phyloP scores from a whole-genome alignment of 1,140 invertebrate species.

The Pectinophora gossypiella region DNA sequence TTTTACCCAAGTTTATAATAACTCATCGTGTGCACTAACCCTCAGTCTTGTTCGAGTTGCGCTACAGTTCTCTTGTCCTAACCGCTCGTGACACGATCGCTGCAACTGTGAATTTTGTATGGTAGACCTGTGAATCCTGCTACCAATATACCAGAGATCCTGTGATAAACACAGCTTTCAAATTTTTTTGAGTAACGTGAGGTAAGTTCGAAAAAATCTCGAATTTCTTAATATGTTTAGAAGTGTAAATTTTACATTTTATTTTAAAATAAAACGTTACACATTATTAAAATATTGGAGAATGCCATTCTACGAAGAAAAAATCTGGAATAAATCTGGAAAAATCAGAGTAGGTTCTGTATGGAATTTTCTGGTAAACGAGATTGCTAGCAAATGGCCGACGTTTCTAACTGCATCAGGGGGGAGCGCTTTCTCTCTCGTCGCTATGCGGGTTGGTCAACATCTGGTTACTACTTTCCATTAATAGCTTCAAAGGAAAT shows the following conservation, averaged over 20 bases:
- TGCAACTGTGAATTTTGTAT: conserved; percentile 46
- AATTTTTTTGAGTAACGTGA: not conserved
- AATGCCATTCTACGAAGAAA: too few species aligned
- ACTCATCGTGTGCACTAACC: conserved; percentile 39
- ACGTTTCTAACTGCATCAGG: conserved; percentile 34
- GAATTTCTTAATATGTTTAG: too few species aligned
- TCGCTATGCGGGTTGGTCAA: too few species aligned
- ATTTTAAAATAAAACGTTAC: too few species aligned
- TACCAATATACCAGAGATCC: not conserved
- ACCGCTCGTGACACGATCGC: conserved; percentile 24
- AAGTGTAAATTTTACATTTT: too few species aligned
- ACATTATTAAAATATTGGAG: too few species aligned
- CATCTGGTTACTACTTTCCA: too few species aligned
- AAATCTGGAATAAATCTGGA: conserved; percentile 3
- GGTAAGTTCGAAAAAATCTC: too few species aligned
- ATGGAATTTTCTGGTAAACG: conserved; percentile 30
- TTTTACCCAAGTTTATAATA: conserved; percentile 68
- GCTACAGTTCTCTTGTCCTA: conserved; percentile 34
- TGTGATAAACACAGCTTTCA: not conserved
- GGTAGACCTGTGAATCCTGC: conserved; percentile 35
- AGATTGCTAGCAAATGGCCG: conserved; percentile 49
- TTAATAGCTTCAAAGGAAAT: too few species aligned
- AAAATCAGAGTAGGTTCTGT: conserved; percentile 1
- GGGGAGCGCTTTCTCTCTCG: conserved; percentile 55
- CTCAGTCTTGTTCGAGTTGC: conserved; percentile 60